A percentile compares a stretch with the other conserved stretches of the same genome.
phyloP scores from a whole-genome alignment of 2,797 vertebrate species.

The Toxotes lorentzi region DNA sequence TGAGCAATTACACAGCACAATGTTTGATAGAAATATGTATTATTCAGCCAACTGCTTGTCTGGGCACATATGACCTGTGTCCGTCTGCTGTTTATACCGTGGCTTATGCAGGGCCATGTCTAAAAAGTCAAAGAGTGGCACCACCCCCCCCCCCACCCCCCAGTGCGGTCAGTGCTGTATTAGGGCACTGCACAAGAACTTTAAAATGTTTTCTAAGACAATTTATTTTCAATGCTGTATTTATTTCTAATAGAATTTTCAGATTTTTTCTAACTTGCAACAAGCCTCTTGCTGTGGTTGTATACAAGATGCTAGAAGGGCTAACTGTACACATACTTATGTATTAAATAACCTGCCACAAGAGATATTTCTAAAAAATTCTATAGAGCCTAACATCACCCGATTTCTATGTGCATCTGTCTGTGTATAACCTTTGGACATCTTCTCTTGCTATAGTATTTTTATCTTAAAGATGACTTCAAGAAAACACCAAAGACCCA shows the following conservation, averaged over 20 bases:
- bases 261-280: not conserved
- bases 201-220: no score
- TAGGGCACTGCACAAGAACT: no score
- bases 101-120: conserved; percentile 43
- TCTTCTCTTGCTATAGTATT: conserved; percentile 10
- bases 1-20: conserved; percentile 39
- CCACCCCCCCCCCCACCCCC: no score
- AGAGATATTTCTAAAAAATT: not conserved
- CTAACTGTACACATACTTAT: conserved; percentile 2
- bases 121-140: no score
- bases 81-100: conserved; percentile 44
- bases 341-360: conserved; percentile 5
- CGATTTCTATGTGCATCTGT: not conserved
- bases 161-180: no score
- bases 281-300: conserved; percentile 31
- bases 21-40: conserved; percentile 73
- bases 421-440: conserved; percentile 17
- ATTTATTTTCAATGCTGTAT: no score
- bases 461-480: conserved; percentile 36
- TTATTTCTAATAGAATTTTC: no score
- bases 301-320: conserved; percentile 16
- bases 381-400: conserved; percentile 2
- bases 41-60: conserved; percentile 64
- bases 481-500: conserved; percentile 9
- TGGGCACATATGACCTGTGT: conserved; percentile 32